These are phyloP conservation scores for Casuarius casuarius DNA, from an alignment of 2,113 vertebrate species.

Conservation along the genomic window DNA sequence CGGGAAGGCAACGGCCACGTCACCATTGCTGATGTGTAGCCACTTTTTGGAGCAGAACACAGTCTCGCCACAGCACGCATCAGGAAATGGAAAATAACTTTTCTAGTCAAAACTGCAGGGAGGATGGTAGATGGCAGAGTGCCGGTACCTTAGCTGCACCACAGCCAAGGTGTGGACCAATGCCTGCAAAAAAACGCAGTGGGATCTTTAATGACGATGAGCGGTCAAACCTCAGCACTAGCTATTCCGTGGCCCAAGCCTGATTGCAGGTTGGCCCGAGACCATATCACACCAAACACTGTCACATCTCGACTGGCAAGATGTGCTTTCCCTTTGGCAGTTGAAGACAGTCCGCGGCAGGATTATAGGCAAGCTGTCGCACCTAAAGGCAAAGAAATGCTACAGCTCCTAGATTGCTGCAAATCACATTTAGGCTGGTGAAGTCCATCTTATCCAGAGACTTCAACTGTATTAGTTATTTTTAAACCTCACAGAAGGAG, in stretches of 20 bases:
- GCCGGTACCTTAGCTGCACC: background rate
- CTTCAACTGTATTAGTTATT: constrained; percentile 64
- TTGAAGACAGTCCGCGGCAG: background rate
- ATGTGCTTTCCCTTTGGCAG: background rate
- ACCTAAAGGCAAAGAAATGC: constrained; percentile 42
- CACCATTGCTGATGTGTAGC: background rate
- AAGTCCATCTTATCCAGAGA: constrained; percentile 34
- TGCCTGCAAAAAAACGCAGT: background rate
- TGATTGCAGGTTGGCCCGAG: background rate
- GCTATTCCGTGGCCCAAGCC: background rate
- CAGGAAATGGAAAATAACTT: background rate
- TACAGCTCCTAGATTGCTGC: constrained; percentile 24
- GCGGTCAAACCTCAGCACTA: background rate
- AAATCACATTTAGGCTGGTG: constrained; percentile 11
- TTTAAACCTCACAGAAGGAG: constrained; percentile 65
- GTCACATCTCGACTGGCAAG: constrained; percentile 3
- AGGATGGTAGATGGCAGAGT: background rate
- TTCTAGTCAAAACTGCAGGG: background rate
- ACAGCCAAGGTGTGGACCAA: background rate
- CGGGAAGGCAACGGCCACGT: constrained; percentile 6
- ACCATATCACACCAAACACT: background rate
- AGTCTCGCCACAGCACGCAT: background rate
- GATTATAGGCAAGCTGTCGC: constrained; percentile 43
- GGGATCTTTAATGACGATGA: background rate
- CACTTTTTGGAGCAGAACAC: background rate